These are phyloP conservation scores for Nymphalis urticae DNA, from an alignment of 2,888 invertebrate genomes.

Conservation along the genomic window DNA sequence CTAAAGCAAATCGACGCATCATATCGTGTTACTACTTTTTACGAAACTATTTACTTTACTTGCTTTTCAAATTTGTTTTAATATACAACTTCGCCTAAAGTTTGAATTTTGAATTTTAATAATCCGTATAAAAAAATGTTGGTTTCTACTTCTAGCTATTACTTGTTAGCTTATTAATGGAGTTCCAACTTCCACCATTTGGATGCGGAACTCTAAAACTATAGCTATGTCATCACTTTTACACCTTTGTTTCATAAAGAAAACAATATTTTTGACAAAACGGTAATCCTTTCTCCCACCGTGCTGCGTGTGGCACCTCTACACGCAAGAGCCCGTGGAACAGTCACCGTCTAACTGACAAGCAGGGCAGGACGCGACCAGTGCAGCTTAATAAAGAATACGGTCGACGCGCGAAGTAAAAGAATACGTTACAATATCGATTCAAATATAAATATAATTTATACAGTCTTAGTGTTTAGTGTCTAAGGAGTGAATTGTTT, in stretches of 20 bases:
- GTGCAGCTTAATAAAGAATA: conserved; percentile 13
- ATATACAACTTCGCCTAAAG: no score
- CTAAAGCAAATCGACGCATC: no score
- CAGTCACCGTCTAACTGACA: conserved; percentile 26
- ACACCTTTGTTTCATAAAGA: neutral
- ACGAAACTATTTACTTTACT: no score
- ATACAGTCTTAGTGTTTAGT: conserved; percentile 14
- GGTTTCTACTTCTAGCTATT: no score
- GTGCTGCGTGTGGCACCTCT: conserved; percentile 1
- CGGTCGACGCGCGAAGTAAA: conserved; percentile 25
- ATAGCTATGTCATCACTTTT: neutral
- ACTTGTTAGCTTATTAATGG: no score
- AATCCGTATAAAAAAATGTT: no score
- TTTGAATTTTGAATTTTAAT: no score
- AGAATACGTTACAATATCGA: neutral
- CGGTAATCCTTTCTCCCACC: conserved; percentile 16
- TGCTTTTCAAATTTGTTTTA: no score
- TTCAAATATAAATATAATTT: neutral
- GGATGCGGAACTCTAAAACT: neutral
- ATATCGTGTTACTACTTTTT: no score
- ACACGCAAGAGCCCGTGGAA: conserved; percentile 17
- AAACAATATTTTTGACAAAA: conserved; percentile 15
- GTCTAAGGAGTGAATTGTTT: conserved; percentile 19
- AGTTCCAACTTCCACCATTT: no score
- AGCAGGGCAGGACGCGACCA: conserved; percentile 22